Evolutionary conservation across 2,888 invertebrate genomes (phyloP), one percentile per base, ranked within the genome.

Genomic region (Eulithis testata): DNA sequence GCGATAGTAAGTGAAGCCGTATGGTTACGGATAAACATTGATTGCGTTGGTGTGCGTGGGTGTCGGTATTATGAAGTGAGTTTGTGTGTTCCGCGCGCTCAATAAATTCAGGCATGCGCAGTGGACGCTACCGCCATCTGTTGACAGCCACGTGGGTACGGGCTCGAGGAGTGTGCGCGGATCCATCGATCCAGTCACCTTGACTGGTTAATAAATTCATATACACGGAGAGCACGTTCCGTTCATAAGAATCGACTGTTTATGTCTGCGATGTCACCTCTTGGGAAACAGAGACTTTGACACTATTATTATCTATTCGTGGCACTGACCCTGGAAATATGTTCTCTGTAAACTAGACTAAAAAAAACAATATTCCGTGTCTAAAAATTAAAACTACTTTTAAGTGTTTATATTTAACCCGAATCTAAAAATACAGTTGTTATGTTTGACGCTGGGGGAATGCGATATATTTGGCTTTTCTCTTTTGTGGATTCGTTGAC

Each of bases 201-300:
- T 90, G 88, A 86, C 87, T 85, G 85, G 77, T 81, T 89, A 88
- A 90, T 90, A 87, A 85, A 90, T 91, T 90, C 90, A 88, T 88
- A 82, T 85, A 82, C 85, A 84, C 86, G 84, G 68, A 74, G 77
- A 72, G 73, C 79, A 77, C 78, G 78, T 73, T 78, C 74, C 78
- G 75, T 79, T 78, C 76, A 78, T 80, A 78, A 74, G 74, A 79
- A 81, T 75, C 73, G 72, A 73, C 63, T 66, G 73, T 77, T 81
- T 79, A 81, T 77, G 74, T 67, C 75, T 45, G 58, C 11, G 53
- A 56, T 45, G 49, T 43, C 44, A 36, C 43, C 8, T 8, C 11
- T 47, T 37, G 27, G 47, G 37, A 50, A 11, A 21, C 60, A 71
- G 71, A 69, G 58, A 52, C 70, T 57, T 65, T 65, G 65, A 61